Percentiles rank a stretch among this genome's conserved stretches.
phyloP scores from a whole-genome alignment of 2,888 invertebrate species.

The Philonicus albiceps region DNA sequence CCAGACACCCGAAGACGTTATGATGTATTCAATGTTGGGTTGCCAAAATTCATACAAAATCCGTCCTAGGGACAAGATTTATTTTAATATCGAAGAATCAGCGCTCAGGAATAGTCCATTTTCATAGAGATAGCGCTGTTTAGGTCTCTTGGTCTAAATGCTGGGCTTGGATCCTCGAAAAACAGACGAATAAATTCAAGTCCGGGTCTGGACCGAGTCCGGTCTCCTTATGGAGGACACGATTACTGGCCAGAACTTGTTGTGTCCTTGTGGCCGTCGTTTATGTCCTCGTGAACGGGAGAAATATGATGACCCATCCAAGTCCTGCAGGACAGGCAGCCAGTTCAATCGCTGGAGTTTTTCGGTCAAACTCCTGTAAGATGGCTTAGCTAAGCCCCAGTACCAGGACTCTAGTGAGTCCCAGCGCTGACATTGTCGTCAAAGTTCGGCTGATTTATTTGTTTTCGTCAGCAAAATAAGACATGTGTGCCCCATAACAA shows the following conservation, averaged over 20 bases:
- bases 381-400: background rate
- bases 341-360: background rate
- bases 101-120: conserved; percentile 37
- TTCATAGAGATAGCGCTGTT: conserved; percentile 32
- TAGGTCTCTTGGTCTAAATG: background rate
- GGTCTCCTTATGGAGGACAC: background rate
- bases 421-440: conserved; percentile 47
- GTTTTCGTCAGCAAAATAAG: conserved; percentile 50
- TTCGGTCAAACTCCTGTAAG: background rate
- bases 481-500: conserved; percentile 43
- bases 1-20: conserved; percentile 26
- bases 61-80: conserved; percentile 35
- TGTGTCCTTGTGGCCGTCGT: conserved; percentile 36
- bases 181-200: conserved; percentile 18
- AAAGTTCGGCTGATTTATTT: conserved; percentile 49
- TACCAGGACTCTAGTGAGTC: conserved; percentile 16
- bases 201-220: background rate
- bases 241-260: background rate
- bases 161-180: background rate
- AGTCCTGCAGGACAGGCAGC: background rate
- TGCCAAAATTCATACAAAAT: conserved; percentile 41
- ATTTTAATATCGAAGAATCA: conserved; percentile 40
- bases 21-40: conserved; percentile 43
- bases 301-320: conserved; percentile 44
- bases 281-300: conserved; percentile 15